These are phyloP conservation scores for Megaceryle alcyon DNA, from an alignment of 2,797 vertebrate species.

Conservation along the genomic window DNA sequence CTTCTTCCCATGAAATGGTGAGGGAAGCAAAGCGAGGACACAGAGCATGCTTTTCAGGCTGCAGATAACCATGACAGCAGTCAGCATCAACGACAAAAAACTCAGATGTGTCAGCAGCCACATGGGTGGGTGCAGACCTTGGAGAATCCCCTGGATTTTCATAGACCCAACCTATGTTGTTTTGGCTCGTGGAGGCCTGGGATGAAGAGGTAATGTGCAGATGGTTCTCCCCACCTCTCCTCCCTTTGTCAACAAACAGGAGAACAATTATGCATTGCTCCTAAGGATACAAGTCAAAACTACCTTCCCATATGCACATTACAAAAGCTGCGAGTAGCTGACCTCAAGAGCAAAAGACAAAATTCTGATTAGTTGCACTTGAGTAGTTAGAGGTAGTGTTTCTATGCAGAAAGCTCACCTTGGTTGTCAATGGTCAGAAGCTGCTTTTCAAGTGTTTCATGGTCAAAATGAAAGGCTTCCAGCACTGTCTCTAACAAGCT, in stretches of 20 bases:
- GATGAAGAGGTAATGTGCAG: background rate
- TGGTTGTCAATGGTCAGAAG: constrained; percentile 83
- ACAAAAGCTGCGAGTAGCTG: background rate
- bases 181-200: background rate
- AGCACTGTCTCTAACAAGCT: constrained; percentile 92
- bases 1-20: rapidly evolving
- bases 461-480: constrained; percentile 96
- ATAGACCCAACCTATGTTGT: background rate
- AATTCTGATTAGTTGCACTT: background rate
- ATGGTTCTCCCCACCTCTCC: background rate
- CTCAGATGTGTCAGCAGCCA: background rate
- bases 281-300: background rate
- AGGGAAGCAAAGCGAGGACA: background rate
- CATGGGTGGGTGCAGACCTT: background rate
- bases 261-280: background rate
- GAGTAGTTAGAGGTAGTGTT: background rate
- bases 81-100: background rate
- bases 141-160: background rate
- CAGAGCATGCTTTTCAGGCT: background rate
- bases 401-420: constrained; percentile 77
- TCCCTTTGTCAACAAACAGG: background rate
- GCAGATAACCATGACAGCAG: background rate
- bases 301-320: background rate
- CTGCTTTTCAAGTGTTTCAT: constrained; percentile 87
- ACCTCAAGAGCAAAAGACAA: background rate